Base-by-base conservation (phyloP, 2,797 vertebrate species). In the Merluccius polli region DNA sequence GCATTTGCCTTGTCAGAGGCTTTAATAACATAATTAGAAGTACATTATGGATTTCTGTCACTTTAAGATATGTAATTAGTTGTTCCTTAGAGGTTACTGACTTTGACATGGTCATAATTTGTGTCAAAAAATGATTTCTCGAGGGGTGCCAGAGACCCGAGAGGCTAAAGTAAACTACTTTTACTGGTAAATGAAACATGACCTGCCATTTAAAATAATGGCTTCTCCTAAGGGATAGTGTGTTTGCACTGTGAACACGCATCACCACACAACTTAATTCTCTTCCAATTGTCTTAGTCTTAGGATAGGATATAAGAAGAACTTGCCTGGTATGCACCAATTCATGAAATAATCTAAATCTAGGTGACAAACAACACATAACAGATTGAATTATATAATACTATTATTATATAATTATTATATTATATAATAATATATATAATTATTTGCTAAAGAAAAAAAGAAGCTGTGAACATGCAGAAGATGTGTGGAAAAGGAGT, bases 81-180 rank as follows among this genome's bases (percentile, higher is more conserved):
- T 38, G 10, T n/a, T 9, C 15, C 44, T 48, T 59, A 27, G 65
- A 67, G 65, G 3, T 3, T 10, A 8, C 59, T 68, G 29, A 27
- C 8, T 27, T 29, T 18, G 30, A 69, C 31, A 18, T 31, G 27
- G 6, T 69, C 18, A 69, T 69, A 10, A 30, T 32, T 31, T 31
- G 30, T 18, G 29, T 13, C 67, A 2, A 1, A 31, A 31, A 9
- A 69, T 32, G 13, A 21, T 30, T 69, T 68, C 65, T 68, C 65
- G 32, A 16, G 15, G 31, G 67, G 67, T 30, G 18, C 8, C 73
- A 52, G 16, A 68, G 67, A 73, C 48, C 72, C 72, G 36, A 78
- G 73, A 71, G 32, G 72, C 71, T 71, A 76, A 82, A 83, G 72
- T 41, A 29, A 38, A 15, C 35, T 80, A 71, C 85, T 78, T 24